phyloP scores from a whole-genome alignment of 1,140 invertebrate genomes.

The Lethrus apterus region DNA sequence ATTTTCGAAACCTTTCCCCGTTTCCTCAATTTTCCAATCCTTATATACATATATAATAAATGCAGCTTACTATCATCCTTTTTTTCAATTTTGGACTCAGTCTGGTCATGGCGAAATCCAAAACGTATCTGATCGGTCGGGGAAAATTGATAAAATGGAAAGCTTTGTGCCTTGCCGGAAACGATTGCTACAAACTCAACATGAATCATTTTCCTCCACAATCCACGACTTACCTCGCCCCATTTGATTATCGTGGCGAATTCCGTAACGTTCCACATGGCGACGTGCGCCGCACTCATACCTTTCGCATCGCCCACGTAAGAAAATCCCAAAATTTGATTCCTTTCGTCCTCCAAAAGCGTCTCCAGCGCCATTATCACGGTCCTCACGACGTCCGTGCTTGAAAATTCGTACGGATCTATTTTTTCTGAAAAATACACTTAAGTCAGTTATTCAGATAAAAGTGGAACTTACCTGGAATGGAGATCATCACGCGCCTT shows the following conservation, averaged over 20 bases:
- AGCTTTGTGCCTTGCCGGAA: conserved; percentile 69
- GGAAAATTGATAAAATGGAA: conserved; percentile 65
- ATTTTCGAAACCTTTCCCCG: too few species aligned
- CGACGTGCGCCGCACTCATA: conserved; percentile 51
- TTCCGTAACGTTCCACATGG: conserved; percentile 59
- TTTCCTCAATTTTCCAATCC: too few species aligned
- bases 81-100: conserved; percentile 62
- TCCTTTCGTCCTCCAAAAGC: conserved; percentile 62
- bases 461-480: conserved; percentile 47
- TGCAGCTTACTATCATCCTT: conserved; percentile 51
- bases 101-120: conserved; percentile 61
- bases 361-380: conserved; percentile 65
- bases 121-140: conserved; percentile 57
- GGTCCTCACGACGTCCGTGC: conserved; percentile 57
- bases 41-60: too few species aligned
- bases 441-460: conserved; percentile 6
- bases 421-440: conserved; percentile 47
- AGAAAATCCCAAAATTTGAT: conserved; percentile 61
- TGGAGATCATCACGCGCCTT: conserved; percentile 59
- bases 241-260: conserved; percentile 59
- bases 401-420: conserved; percentile 54
- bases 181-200: conserved; percentile 55
- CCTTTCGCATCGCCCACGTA: conserved; percentile 58
- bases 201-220: not conserved
- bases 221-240: conserved; percentile 51